Evolutionary conservation across 1,140 invertebrate genomes (phyloP).

Genomic region (Drepana arcuata): DNA sequence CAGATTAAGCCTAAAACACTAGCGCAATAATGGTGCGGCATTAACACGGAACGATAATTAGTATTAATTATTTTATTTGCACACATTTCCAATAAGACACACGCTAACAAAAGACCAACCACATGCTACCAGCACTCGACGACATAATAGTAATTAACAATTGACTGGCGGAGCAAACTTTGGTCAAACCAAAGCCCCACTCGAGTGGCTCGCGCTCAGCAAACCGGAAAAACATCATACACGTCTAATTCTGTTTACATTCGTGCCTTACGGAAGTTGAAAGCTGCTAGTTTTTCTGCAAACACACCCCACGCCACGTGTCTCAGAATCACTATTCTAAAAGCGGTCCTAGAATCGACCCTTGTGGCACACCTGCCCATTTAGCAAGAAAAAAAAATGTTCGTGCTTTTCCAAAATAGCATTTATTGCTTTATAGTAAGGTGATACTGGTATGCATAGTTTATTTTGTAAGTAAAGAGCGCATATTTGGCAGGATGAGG

Average conservation of each 20-base stretch:
- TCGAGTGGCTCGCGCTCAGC: constrained; percentile 17
- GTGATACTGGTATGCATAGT: background rate
- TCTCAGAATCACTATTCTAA: constrained; percentile 55
- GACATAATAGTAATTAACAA: no score
- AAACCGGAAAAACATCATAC: constrained; percentile 65
- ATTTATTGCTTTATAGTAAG: constrained; percentile 1
- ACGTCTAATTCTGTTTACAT: constrained; percentile 63
- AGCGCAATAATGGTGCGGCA: no score
- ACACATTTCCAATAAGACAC: no score
- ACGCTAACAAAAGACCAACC: no score
- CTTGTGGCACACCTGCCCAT: constrained; percentile 56
- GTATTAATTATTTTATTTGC: no score
- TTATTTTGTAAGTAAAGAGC: constrained; percentile 26
- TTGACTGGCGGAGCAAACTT: no score
- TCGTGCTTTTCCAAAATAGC: background rate
- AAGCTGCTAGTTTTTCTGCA: constrained; percentile 63
- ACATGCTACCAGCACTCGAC: no score
- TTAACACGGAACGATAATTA: no score
- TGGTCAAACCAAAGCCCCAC: constrained; percentile 14
- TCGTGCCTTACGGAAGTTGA: constrained; percentile 60
- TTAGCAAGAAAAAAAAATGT: constrained; percentile 7
- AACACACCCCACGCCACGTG: constrained; percentile 49
- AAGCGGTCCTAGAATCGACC: constrained; percentile 43
- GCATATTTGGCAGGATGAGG: constrained; percentile 66
- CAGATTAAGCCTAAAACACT: no score